Conservation (phyloP, 2,113 vertebrate genomes). For the Vidua macroura region DNA sequence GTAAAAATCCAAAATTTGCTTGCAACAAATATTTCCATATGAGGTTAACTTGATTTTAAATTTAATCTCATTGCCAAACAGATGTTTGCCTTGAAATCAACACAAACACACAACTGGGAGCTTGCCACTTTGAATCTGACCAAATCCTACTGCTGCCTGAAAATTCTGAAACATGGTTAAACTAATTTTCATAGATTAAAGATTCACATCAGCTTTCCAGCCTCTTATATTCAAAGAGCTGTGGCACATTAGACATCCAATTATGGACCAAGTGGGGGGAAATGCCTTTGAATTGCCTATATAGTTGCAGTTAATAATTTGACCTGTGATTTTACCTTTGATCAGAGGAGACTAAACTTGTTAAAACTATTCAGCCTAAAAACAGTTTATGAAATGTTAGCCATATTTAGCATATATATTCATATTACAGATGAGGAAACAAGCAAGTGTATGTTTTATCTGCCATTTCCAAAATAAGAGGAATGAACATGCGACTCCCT, state of each 20-base stretch:
- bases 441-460: not conserved
- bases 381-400: not conserved
- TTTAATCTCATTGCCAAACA: not conserved
- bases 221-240: not conserved
- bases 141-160: not conserved
- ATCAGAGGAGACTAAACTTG: not conserved
- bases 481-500: not conserved
- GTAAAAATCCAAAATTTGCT: not conserved
- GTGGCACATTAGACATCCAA: not conserved
- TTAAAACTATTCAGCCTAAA: not conserved
- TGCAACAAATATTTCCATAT: not conserved
- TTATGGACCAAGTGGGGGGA: not conserved
- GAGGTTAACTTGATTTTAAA: not conserved
- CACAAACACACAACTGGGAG: not conserved
- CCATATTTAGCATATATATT: not conserved
- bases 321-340: not conserved
- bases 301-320: not conserved
- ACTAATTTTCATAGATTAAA: not conserved
- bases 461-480: not conserved
- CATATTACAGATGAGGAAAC: not conserved
- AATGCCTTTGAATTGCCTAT: not conserved
- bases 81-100: not conserved
- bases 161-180: not conserved
- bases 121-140: not conserved
- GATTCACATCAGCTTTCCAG: not conserved